Base-by-base conservation (phyloP, 1,140 invertebrate species). In the Pristionchus pacificus region DNA sequence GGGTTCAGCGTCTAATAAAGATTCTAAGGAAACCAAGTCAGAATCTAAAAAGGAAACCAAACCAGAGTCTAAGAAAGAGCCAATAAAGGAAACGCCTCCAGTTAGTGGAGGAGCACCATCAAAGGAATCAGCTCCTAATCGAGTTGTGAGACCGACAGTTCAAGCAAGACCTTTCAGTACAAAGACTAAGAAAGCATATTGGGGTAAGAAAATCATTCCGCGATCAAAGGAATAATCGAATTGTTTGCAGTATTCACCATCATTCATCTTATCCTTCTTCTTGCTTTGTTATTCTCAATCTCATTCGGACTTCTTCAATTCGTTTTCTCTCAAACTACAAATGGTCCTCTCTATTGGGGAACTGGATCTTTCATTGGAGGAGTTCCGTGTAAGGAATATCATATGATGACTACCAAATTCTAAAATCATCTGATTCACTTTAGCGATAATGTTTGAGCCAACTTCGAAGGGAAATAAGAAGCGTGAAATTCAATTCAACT, bases 291-390 rank as follows among this genome's bases (percentile, higher is more conserved):
- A 6, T 49, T 49, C 38, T 6, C 6, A 49, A 49, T 49, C n/a
- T n/a, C n/a, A n/a, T n/a, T n/a, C n/a, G n/a, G 38, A 49, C 38
- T 49, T 49, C 6, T 49, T 49, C 38, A 19, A 49, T 10, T 49
- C 38, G 38, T 10, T 19, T 49, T 49, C 38, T 49, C 38, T 49
- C 38, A 19, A 10, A 19, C 19, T 19, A 6, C 6, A 19, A 49
- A 66, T 3, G 30, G n/a, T 2, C 65, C 65, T 29, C n/a, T 66
- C 30, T 66, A 66, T 38, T 66, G 25, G 15, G 65, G 65, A 49
- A 24, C 14, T 13, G 38, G 13, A 24, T 66, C 65, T 2, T 66
- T 66, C 65, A 32, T 38, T 29, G 65, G 65, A n/a, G 49, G 28
- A 31, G 2, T 2, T 15, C 65, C 65, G 13, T 38, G 66, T 68